Percentiles rank a stretch among this genome's conserved stretches.
Evolutionary conservation across 2,888 invertebrate genomes (phyloP).

Genomic region (Myathropa florea): DNA sequence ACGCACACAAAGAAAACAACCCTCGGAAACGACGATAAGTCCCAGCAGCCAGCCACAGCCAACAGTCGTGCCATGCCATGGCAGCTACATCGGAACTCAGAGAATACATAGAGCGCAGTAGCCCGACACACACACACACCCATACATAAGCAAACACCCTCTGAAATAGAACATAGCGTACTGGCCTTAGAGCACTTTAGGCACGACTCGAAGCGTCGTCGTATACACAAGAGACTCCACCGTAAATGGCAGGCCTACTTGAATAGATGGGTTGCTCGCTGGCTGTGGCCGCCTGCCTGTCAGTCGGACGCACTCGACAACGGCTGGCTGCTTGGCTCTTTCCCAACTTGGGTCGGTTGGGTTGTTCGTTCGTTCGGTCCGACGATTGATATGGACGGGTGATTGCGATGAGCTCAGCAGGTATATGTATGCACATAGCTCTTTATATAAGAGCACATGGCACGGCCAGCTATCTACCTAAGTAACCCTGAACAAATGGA

Average conservation of each 20-base stretch:
- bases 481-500: constrained; percentile 61
- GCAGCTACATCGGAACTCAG: constrained; percentile 30
- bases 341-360: constrained; percentile 45
- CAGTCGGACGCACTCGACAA: constrained; percentile 27
- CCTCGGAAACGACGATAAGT: constrained; percentile 54
- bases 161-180: constrained; percentile 56
- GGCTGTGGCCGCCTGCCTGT: constrained; percentile 18
- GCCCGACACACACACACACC: constrained; percentile 25
- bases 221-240: constrained; percentile 59
- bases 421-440: constrained; percentile 23
- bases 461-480: constrained; percentile 41
- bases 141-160: constrained; percentile 18
- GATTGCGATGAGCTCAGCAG: constrained; percentile 54
- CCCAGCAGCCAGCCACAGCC: constrained; percentile 45
- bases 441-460: constrained; percentile 52
- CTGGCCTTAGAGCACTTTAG: constrained; percentile 68
- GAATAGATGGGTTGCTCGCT: constrained; percentile 50
- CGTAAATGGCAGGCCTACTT: constrained; percentile 67
- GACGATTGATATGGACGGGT: constrained; percentile 53
- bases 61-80: constrained; percentile 17
- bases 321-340: constrained; percentile 33
- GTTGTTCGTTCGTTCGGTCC: constrained; percentile 30
- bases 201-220: constrained; percentile 66
- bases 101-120: constrained; percentile 33
- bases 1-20: constrained; percentile 61